phyloP scores from a whole-genome alignment of 2,888 invertebrate species.

The Parochlus steinenii region DNA sequence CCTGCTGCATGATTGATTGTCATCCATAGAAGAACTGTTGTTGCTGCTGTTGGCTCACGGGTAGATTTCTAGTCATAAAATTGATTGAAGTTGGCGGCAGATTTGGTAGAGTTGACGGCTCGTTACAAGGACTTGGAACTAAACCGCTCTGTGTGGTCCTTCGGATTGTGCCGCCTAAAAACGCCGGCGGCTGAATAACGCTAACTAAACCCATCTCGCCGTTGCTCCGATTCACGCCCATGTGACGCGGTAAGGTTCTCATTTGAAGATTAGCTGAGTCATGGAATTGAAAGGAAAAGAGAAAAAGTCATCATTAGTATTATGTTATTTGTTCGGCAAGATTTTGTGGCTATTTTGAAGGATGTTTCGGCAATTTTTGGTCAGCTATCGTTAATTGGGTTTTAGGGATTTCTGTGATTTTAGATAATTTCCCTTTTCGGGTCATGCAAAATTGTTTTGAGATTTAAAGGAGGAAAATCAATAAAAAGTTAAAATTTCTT shows the following conservation, averaged over 20 bases:
- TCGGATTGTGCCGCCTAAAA: slow-evolving; percentile 9
- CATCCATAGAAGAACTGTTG: slow-evolving; percentile 11
- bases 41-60: slow-evolving; percentile 8
- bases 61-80: not conserved
- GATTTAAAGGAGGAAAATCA: no score
- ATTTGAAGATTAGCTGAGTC: slow-evolving; percentile 10
- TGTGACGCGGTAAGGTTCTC: slow-evolving; percentile 9
- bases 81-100: not conserved
- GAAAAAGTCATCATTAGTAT: not conserved
- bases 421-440: no score
- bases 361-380: no score
- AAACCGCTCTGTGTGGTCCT: slow-evolving; percentile 6
- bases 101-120: slow-evolving; percentile 1
- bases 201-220: slow-evolving; percentile 8
- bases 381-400: no score
- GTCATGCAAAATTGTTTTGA: no score
- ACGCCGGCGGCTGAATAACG: slow-evolving; percentile 9
- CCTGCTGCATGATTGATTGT: slow-evolving; percentile 6
- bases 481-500: no score
- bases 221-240: slow-evolving; percentile 7
- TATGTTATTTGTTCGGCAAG: not conserved
- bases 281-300: not conserved
- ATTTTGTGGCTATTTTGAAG: no score
- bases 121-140: no score
- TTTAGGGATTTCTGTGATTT: no score